A percentile compares a stretch with the other conserved stretches of the same genome.
Evolutionary conservation across 2,113 vertebrate genomes (phyloP).

Genomic region (Sterna hirundo): DNA sequence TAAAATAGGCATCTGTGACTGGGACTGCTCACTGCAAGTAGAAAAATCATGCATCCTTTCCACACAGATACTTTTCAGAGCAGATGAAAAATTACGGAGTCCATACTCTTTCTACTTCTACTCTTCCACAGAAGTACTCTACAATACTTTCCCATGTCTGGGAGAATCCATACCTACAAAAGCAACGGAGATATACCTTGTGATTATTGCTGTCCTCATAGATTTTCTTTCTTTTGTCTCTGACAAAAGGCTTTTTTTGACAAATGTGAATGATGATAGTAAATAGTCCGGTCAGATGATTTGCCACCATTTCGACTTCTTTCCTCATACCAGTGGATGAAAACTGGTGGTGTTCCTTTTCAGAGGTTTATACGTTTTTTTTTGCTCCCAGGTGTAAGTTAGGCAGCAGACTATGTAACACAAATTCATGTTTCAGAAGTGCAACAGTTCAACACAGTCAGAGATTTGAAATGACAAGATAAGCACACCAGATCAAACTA

Average conservation of each 20-base stretch:
- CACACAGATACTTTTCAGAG: background rate
- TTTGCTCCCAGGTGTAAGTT: background rate
- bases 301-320: background rate
- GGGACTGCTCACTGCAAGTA: background rate
- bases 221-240: background rate
- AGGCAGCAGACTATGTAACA: background rate
- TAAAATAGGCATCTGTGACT: background rate
- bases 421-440: background rate
- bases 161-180: background rate
- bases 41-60: background rate
- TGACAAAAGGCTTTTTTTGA: background rate
- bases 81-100: background rate
- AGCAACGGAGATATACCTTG: background rate
- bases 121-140: background rate
- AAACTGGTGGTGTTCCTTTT: background rate
- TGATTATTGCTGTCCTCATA: background rate
- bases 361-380: background rate
- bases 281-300: background rate
- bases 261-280: background rate
- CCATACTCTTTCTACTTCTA: background rate
- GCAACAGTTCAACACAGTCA: background rate
- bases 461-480: background rate
- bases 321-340: background rate
- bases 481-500: background rate
- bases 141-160: background rate